Conservation (phyloP, 1,140 invertebrate species). For the Drosophila azteca region DNA sequence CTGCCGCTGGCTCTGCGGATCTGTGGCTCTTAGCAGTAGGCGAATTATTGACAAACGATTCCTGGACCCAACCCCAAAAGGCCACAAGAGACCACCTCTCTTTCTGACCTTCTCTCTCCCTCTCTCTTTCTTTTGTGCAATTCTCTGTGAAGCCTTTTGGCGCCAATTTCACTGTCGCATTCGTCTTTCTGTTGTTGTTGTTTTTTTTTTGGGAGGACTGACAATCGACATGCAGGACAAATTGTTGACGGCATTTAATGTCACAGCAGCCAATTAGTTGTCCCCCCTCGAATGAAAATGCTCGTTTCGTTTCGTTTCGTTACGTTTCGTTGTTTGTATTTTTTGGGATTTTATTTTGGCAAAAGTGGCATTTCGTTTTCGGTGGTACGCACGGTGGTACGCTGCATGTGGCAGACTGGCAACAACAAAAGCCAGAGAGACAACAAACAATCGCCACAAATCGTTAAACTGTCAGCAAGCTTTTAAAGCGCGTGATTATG, state of each 20-base stretch:
- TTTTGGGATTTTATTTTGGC: conserved; percentile 37
- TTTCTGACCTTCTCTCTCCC: conserved; percentile 8
- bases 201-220: conserved; percentile 25
- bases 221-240: conserved; percentile 81
- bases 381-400: conserved; percentile 51
- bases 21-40: conserved; percentile 45
- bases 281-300: conserved; percentile 69
- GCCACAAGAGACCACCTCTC: not conserved
- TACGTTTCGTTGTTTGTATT: conserved; percentile 37
- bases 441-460: conserved; percentile 80
- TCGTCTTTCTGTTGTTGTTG: no score
- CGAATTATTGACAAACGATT: conserved; percentile 75
- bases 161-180: conserved; percentile 71
- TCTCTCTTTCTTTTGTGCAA: conserved; percentile 35
- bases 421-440: conserved; percentile 40
- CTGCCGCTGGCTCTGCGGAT: not conserved
- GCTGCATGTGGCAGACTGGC: conserved; percentile 59
- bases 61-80: conserved; percentile 1
- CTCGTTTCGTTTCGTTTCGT: conserved; percentile 60
- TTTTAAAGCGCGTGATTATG: conserved; percentile 80
- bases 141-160: conserved; percentile 48
- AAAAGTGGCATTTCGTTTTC: conserved; percentile 42
- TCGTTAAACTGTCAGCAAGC: conserved; percentile 82
- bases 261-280: conserved; percentile 81
- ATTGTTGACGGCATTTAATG: conserved; percentile 82